Evolutionary conservation across 2,797 vertebrate genomes (phyloP).

Genomic region (Acanthurus tractus): DNA sequence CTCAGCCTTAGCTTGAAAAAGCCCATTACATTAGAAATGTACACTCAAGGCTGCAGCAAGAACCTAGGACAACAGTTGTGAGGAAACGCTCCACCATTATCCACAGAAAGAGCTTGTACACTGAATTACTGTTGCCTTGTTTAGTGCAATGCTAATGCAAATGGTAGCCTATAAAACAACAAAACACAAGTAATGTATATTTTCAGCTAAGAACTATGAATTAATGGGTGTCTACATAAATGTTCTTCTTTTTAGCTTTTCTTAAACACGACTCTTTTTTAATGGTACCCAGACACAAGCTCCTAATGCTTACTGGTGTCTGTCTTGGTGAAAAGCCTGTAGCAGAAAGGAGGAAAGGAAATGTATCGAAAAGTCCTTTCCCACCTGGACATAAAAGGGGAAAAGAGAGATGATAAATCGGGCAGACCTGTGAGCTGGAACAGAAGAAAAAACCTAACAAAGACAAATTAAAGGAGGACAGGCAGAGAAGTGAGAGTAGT

Average conservation of each 20-base stretch:
- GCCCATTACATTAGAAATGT: slow-evolving; percentile 52
- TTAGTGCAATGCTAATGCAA: slow-evolving; percentile 42
- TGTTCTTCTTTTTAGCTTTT: slow-evolving; percentile 5
- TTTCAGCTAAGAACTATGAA: slow-evolving; percentile 17
- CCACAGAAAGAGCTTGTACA: slow-evolving; percentile 24
- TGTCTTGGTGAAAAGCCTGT: background rate
- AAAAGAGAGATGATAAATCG: no score
- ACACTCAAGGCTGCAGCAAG: slow-evolving; percentile 50
- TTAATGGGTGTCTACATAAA: slow-evolving; percentile 33
- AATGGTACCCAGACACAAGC: slow-evolving; percentile 19
- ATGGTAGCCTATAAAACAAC: slow-evolving; percentile 33
- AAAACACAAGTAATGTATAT: slow-evolving; percentile 31
- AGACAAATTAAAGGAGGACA: no score
- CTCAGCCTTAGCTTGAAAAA: slow-evolving; percentile 44
- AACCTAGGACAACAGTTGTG: slow-evolving; percentile 48
- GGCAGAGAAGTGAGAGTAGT: no score
- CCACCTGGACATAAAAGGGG: no score
- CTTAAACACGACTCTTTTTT: slow-evolving; percentile 18
- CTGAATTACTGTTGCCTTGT: slow-evolving; percentile 35
- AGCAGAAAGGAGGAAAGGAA: no score
- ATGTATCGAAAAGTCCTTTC: no score
- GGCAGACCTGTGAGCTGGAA: no score
- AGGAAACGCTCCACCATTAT: slow-evolving; percentile 7
- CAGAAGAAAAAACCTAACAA: no score
- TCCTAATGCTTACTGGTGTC: slow-evolving; percentile 8